These are phyloP conservation scores for Xyliphius kryptos DNA, from an alignment of 2,113 vertebrate species.

Conservation along the genomic window DNA sequence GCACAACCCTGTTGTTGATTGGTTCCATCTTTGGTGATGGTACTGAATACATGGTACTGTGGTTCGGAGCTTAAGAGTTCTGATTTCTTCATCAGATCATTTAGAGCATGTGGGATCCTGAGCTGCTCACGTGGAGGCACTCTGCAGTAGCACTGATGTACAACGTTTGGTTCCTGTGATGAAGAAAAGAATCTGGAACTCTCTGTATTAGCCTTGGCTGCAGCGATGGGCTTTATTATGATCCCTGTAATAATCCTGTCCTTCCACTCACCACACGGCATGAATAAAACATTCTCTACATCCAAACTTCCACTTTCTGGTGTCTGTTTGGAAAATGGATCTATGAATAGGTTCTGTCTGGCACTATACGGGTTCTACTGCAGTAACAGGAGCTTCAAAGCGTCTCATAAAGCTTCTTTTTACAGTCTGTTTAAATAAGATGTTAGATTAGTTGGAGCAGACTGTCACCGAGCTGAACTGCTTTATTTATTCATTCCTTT, in stretches of 20 bases:
- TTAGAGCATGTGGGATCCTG: too few relatives aligned
- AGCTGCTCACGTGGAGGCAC: too few relatives aligned
- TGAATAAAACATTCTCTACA: constrained; percentile 25
- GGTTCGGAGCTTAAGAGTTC: too few relatives aligned
- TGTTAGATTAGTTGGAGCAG: constrained; percentile 6
- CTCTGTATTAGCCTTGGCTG: constrained; percentile 22
- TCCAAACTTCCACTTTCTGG: constrained; percentile 5
- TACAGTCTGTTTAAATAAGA: constrained; percentile 21
- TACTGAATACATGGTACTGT: too few relatives aligned
- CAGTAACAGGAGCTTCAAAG: constrained; percentile 10
- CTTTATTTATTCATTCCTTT: background rate
- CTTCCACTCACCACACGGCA: background rate
- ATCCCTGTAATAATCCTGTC: constrained; percentile 1
- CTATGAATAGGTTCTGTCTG: constrained; percentile 1
- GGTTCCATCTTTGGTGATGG: too few relatives aligned
- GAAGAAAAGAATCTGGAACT: constrained; percentile 18
- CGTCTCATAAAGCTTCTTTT: constrained; percentile 6
- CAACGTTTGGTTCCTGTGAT: background rate
- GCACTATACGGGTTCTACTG: background rate
- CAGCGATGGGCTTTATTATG: constrained; percentile 16
- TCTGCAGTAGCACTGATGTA: too few relatives aligned
- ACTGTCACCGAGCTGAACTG: constrained; percentile 4
- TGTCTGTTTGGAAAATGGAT: constrained; percentile 8
- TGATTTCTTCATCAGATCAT: too few relatives aligned
- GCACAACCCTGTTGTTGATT: too few relatives aligned